Evolutionary conservation across 2,797 vertebrate genomes (phyloP), one percentile per base, ranked within the genome.

Genomic region (Enteromius treurensis): DNA sequence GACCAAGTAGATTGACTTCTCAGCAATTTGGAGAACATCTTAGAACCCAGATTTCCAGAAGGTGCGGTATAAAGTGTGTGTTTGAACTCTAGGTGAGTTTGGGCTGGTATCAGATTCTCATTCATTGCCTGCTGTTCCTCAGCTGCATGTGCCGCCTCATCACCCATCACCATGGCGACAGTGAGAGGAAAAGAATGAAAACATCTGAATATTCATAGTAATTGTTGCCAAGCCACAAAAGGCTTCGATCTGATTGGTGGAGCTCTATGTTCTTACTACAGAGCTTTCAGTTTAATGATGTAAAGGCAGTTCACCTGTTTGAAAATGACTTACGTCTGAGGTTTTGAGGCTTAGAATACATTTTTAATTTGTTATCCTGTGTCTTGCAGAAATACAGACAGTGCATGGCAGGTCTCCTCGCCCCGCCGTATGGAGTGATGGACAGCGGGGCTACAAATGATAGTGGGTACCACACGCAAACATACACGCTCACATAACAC

Each of bases 381-480:
- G 71, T 84, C 23, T 82, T 93, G 80, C 90, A 99, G 98, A 98
- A 96, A 95, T 98, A 97, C 89, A 97, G 96, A 87, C 96, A 96
- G 89, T 98, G 96, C 90, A 98, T 99, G 97, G 96, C 97, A 89
- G 96, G 96, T 88, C 96, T 99, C 80, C 95, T 99, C 53, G 96
- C 96, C 91, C 97, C 98, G 89, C 96, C 97, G 53, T 98, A 98
- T 92, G 97, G 97, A 92, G 97, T 96, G 94, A 99, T 99, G 96
- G 98, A 99, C 93, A 97, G 95, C 58, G 92, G 93, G 86, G 94
- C 95, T 87, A 95, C 93, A 89, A 95, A 95, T 91, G 96, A 98
- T 92, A 95, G 98, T 99, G 94, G 98, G 98, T 96, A n/a, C 21
- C 13, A 34, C 19, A 32, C 3, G 2, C 19, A 55, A 53, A 77